Conservation (phyloP, 2,888 invertebrate genomes). For the Acanthoscelides obtectus region DNA sequence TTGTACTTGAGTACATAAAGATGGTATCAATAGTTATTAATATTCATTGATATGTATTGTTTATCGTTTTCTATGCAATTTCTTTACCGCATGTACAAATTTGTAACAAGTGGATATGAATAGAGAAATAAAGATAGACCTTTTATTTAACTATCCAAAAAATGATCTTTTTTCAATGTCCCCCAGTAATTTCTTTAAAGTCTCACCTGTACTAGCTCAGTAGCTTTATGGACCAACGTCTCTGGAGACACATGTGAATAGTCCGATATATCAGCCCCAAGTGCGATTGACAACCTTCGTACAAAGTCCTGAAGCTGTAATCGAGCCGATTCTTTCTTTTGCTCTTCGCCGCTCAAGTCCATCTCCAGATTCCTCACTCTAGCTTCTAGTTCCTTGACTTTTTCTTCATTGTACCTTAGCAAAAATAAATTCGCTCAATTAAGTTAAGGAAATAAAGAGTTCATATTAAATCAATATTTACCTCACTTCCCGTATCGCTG, state of each 20-base stretch:
- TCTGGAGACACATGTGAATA: constrained; percentile 63
- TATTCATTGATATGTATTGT: no score
- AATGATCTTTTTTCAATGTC: no score
- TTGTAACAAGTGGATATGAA: no score
- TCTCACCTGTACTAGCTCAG: constrained; percentile 67
- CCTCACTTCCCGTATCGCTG: constrained; percentile 60
- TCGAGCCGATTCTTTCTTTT: constrained; percentile 68
- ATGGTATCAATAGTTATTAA: no score
- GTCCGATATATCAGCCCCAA: constrained; percentile 68
- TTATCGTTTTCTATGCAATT: no score
- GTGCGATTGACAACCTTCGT: constrained; percentile 64
- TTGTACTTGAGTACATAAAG: no score
- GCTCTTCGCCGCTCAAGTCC: constrained; percentile 67
- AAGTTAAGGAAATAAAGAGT: not conserved
- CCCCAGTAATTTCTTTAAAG: not conserved
- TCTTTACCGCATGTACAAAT: no score
- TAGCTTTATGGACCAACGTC: constrained; percentile 68
- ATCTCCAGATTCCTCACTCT: constrained; percentile 69
- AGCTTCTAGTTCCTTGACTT: constrained; percentile 70
- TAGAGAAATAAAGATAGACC: no score
- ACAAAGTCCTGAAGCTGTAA: constrained; percentile 65
- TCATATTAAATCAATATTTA: constrained; percentile 52
- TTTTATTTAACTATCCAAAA: no score
- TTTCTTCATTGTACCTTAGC: constrained; percentile 61
- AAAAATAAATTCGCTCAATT: not conserved